Conservation (phyloP, 2,888 invertebrate genomes). For the Labia minor region DNA sequence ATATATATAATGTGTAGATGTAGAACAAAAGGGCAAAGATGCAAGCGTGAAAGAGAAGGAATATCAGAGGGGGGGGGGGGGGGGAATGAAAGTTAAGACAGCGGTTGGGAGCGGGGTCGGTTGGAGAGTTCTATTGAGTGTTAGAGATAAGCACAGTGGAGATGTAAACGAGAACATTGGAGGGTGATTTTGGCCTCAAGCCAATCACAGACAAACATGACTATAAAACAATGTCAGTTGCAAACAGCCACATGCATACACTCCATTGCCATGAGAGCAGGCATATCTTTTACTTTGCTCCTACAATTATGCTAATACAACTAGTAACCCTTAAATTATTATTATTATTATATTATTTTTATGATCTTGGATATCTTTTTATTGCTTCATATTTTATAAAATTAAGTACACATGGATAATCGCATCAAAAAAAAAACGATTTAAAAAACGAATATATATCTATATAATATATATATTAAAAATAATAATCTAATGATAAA, state of each 20-base stretch:
- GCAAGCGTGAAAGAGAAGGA: neutral
- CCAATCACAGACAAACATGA: constrained; percentile 1
- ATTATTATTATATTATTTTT: too few species aligned
- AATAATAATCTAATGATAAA: too few species aligned
- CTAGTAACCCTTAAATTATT: too few species aligned
- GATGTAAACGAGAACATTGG: neutral
- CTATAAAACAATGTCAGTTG: neutral
- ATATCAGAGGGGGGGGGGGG: neutral
- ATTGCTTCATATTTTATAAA: too few species aligned
- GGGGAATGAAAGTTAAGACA: neutral
- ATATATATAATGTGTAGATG: too few species aligned
- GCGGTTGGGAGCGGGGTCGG: neutral
- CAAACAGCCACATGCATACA: neutral
- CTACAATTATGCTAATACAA: too few species aligned
- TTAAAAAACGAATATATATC: too few species aligned
- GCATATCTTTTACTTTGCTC: too few species aligned
- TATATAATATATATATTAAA: too few species aligned
- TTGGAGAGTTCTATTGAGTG: neutral
- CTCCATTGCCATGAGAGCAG: neutral
- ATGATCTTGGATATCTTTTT: too few species aligned
- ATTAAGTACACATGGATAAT: too few species aligned
- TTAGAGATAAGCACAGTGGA: constrained; percentile 4
- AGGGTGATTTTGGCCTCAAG: neutral
- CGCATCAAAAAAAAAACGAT: too few species aligned
- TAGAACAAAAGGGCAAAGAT: neutral